Evolutionary conservation across 2,888 invertebrate genomes (phyloP).

Genomic region (Myopa testacea): DNA sequence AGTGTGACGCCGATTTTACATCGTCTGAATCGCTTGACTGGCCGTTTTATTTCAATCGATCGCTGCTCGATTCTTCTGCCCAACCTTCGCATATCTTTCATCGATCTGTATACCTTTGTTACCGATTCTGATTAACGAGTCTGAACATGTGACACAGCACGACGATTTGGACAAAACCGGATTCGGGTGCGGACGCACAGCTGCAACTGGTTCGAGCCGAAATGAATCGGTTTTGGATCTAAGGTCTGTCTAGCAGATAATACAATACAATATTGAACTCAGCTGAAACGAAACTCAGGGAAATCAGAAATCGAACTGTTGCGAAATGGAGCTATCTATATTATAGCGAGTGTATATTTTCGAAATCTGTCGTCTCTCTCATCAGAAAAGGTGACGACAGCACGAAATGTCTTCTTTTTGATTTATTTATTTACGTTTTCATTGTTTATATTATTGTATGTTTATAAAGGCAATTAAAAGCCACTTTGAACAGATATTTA

Average conservation of each 20-base stretch:
- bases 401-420: too few species aligned
- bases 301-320: too few species aligned
- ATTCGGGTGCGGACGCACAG: neutral
- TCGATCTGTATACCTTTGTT: slow-evolving; percentile 3
- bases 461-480: too few species aligned
- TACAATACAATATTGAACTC: neutral
- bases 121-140: neutral
- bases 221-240: neutral
- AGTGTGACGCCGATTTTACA: too few species aligned
- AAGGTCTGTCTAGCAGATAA: neutral
- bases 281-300: too few species aligned
- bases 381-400: too few species aligned
- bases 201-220: neutral
- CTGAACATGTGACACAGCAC: neutral
- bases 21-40: neutral
- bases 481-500: too few species aligned
- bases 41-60: neutral
- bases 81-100: neutral
- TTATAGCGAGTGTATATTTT: too few species aligned
- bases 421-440: too few species aligned
- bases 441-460: too few species aligned
- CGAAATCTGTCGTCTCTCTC: too few species aligned
- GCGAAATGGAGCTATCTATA: too few species aligned
- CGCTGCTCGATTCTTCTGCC: neutral
- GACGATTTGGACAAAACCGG: neutral